These are phyloP conservation scores for Tolmerus cingulatus DNA, from an alignment of 2,888 invertebrate species.

Conservation along the genomic window DNA sequence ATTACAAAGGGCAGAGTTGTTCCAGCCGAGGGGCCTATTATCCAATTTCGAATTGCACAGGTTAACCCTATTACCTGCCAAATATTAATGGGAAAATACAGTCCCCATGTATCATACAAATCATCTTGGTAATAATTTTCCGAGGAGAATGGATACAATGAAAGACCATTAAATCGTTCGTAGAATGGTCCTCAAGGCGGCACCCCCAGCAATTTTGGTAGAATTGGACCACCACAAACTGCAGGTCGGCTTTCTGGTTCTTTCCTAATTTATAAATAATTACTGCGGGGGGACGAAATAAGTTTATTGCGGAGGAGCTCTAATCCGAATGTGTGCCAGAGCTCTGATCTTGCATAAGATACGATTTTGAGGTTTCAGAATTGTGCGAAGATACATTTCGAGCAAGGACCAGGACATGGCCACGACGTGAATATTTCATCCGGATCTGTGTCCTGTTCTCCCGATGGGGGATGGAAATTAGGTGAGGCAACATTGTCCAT, in stretches of 20 bases:
- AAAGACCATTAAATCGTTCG: background rate
- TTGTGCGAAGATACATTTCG: background rate
- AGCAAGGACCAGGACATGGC: background rate
- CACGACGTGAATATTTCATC: background rate
- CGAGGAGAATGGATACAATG: background rate
- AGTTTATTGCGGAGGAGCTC: background rate
- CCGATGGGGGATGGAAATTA: background rate
- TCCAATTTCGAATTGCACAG: background rate
- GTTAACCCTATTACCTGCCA: background rate
- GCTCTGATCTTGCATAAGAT: background rate
- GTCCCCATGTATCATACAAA: background rate
- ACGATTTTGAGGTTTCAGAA: background rate
- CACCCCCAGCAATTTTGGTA: background rate
- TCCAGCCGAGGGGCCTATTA: background rate
- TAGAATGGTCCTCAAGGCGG: background rate
- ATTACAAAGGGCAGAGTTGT: background rate
- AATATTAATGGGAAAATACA: background rate
- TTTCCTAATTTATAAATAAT: background rate
- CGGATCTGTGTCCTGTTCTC: background rate
- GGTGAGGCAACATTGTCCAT: background rate
- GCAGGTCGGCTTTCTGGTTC: background rate
- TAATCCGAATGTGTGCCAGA: background rate
- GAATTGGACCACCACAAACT: background rate
- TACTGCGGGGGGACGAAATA: background rate
- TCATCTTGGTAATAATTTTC: background rate